A percentile compares a stretch with the other conserved stretches of the same genome.
Evolutionary conservation across 2,888 invertebrate genomes (phyloP).

Genomic region (Marronus borbonicus): DNA sequence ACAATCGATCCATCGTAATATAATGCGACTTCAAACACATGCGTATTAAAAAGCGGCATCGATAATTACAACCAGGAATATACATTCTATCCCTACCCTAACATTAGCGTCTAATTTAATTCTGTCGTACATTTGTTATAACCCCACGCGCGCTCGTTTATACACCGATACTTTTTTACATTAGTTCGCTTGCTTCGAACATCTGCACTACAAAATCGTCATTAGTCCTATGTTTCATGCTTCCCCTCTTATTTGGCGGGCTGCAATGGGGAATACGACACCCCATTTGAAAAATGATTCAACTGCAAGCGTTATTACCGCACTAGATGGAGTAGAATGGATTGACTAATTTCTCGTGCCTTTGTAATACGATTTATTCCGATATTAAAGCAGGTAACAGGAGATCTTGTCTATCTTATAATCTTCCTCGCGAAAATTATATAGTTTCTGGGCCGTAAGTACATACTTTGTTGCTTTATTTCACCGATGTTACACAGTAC

Average conservation of each 20-base stretch:
- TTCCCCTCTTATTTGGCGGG: background rate
- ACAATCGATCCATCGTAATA: too few species aligned
- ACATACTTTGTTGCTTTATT: too few species aligned
- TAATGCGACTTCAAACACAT: too few species aligned
- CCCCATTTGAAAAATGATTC: conserved; percentile 25
- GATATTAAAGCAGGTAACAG: too few species aligned
- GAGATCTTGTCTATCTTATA: too few species aligned
- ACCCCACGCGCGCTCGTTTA: background rate
- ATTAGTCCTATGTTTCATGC: conserved; percentile 22
- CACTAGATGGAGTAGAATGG: background rate
- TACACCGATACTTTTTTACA: background rate
- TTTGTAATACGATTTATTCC: background rate
- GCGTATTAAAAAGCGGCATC: too few species aligned
- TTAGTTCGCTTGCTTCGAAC: conserved; percentile 9
- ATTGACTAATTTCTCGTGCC: background rate
- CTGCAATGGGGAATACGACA: background rate
- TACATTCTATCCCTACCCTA: background rate
- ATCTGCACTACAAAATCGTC: conserved; percentile 32
- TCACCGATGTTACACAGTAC: too few species aligned
- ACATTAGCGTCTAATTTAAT: conserved; percentile 12
- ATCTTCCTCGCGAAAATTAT: too few species aligned
- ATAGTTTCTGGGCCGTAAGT: too few species aligned
- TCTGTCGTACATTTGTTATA: conserved; percentile 13
- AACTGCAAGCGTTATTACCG: background rate
- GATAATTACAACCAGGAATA: background rate